Percentiles rank a stretch among this genome's conserved stretches.
Evolutionary conservation across 2,888 invertebrate species (phyloP).

Genomic region (Omphaloscelis lunosa): DNA sequence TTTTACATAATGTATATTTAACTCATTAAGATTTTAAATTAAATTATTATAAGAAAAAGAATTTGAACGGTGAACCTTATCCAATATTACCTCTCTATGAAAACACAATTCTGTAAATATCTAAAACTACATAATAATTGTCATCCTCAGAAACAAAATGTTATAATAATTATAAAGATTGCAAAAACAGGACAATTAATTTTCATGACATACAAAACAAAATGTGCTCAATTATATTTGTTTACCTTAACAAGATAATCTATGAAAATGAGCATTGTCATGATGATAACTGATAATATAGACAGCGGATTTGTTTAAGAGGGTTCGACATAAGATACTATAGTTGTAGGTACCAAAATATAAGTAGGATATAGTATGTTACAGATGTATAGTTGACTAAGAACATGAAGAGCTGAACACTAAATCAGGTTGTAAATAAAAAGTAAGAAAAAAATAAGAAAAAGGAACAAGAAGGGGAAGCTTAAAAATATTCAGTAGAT

Average conservation of each 20-base stretch:
- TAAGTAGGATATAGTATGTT: neutral
- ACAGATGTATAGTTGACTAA: neutral
- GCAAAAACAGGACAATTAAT: constrained; percentile 20
- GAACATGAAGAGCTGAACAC: neutral
- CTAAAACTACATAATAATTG: neutral
- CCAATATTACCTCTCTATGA: neutral
- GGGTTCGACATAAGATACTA: constrained; percentile 13
- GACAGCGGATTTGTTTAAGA: constrained; percentile 27
- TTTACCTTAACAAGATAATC: constrained; percentile 38
- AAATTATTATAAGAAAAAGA: neutral
- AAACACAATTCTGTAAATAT: neutral
- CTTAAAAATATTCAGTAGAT: neutral
- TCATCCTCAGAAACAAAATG: neutral
- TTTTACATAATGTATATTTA: too few relatives aligned
- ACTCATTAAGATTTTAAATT: neutral
- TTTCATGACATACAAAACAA: constrained; percentile 2
- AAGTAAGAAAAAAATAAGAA: neutral
- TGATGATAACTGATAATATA: constrained; percentile 22
- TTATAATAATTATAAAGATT: constrained; percentile 14
- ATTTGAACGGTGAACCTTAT: neutral
- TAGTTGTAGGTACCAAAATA: constrained; percentile 8
- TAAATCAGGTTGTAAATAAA: neutral
- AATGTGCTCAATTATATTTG: constrained; percentile 27
- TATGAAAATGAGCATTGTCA: constrained; percentile 25
- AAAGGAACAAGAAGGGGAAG: neutral